These are phyloP conservation scores for Eupithecia exiguata DNA, from an alignment of 2,888 invertebrate species.

Conservation along the genomic window DNA sequence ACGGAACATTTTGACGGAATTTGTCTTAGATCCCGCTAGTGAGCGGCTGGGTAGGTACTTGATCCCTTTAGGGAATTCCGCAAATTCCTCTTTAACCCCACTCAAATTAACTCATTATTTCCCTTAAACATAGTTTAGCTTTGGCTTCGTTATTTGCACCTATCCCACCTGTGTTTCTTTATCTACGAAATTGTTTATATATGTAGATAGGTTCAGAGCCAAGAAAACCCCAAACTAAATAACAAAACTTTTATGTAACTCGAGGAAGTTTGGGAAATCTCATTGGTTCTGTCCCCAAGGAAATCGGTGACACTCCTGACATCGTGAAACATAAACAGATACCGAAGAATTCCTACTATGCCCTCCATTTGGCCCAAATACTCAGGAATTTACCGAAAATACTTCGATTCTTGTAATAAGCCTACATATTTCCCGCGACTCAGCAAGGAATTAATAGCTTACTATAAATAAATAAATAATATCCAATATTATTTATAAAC, in stretches of 20 bases:
- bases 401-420: constrained; percentile 23
- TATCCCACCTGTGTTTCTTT: constrained; percentile 17
- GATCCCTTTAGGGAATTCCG: constrained; percentile 60
- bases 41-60: constrained; percentile 57
- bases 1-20: constrained; percentile 49
- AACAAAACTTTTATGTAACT: constrained; percentile 50
- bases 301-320: constrained; percentile 52
- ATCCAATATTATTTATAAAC: not conserved
- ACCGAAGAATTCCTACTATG: constrained; percentile 46
- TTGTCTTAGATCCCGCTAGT: constrained; percentile 56
- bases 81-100: constrained; percentile 57
- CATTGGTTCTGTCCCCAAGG: constrained; percentile 49
- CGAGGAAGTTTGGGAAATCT: constrained; percentile 54
- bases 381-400: constrained; percentile 19
- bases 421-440: not conserved
- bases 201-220: not conserved
- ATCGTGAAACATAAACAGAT: constrained; percentile 46
- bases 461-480: too few species aligned
- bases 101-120: constrained; percentile 69
- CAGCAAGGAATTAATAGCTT: not conserved
- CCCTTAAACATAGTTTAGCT: constrained; percentile 55
- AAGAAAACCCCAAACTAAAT: not conserved
- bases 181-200: not conserved
- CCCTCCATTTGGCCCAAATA: constrained; percentile 27
- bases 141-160: constrained; percentile 24